Base-by-base conservation (phyloP, 2,888 invertebrate genomes). In the Sussaba pulchella region DNA sequence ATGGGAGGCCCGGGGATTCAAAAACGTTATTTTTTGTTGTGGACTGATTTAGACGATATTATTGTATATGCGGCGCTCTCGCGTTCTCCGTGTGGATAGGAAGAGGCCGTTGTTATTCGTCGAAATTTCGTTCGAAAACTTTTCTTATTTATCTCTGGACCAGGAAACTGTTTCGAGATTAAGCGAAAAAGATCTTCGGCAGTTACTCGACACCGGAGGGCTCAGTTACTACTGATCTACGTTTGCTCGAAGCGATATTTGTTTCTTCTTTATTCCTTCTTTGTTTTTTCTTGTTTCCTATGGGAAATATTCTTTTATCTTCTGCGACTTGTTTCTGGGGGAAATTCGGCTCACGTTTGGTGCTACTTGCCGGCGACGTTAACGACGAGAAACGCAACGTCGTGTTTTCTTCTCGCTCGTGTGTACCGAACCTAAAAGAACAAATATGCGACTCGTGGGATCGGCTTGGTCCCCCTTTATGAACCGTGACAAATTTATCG, bases 351-450 rank as follows among this genome's bases (percentile, higher is more conserved):
- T n/a, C n/a, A n/a, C n/a, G n/a, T 21, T 45, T 47, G 17, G 31
- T 36, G 31, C n/a, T 19, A 39, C 41, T 43, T 21, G n/a, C 41
- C 54, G 26, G 54, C 17, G 19, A 61, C 41, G 41, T 24, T 24
- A 54, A 69, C 43, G 69, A 24, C 57, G 41, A 12, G 57, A 24
- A 70, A 57, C 26, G 41, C 19, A 21, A 50, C 39, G 61, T 24
- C 41, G 61, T 63, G 52, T 52, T 41, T 26, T 26, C 61, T 45
- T 64, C 43, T 45, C 21, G 57, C 59, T 59, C 31, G 26, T 70
- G 69, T 41, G 57, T 71, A 45, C 82, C 84, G 84, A 86, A 84
- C 83, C 86, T 75, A 83, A 83, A 86, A 52, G 84, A 82, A 77
- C 82, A 78, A n/a, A n/a, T n/a, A 82, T 78, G 71, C 73, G 83